Conservation (phyloP, 2,113 vertebrate species). For the Coturnix japonica region DNA sequence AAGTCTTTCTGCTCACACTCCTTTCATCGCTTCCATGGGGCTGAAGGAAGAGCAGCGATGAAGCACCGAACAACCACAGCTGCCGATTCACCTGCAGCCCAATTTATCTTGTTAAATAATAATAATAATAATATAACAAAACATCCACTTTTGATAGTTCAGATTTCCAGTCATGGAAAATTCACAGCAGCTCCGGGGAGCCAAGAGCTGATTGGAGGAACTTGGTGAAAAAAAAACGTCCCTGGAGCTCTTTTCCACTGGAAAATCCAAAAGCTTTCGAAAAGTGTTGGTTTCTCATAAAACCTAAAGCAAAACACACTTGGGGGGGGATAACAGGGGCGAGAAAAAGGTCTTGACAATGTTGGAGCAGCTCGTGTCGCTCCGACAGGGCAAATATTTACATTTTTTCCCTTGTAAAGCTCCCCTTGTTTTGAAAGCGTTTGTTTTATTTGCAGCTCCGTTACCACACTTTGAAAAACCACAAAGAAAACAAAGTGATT, state of each 20-base stretch:
- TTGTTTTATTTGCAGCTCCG: neutral
- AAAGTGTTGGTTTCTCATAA: conserved; percentile 54
- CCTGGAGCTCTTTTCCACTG: conserved; percentile 58
- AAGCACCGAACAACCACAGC: neutral
- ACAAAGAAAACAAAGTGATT: conserved; percentile 38
- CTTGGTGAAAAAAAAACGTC: neutral
- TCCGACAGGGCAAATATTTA: conserved; percentile 44
- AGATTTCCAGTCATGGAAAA: conserved; percentile 61
- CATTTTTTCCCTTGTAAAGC: conserved; percentile 46
- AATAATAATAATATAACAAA: neutral
- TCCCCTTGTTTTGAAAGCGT: conserved; percentile 33
- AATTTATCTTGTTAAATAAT: neutral
- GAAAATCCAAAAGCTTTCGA: conserved; percentile 52
- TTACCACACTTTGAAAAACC: neutral
- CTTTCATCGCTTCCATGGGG: neutral
- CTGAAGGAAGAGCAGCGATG: neutral
- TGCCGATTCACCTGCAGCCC: accelerated
- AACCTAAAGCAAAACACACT: conserved; percentile 18
- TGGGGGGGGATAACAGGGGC: neutral
- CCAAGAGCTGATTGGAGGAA: conserved; percentile 47
- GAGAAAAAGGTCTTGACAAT: conserved; percentile 1
- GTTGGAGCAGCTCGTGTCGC: conserved; percentile 34
- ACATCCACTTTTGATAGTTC: conserved; percentile 19
- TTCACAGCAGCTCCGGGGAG: neutral
- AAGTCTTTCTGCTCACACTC: accelerated